phyloP scores from a whole-genome alignment of 2,113 vertebrate species.

The Leptosomus discolor region DNA sequence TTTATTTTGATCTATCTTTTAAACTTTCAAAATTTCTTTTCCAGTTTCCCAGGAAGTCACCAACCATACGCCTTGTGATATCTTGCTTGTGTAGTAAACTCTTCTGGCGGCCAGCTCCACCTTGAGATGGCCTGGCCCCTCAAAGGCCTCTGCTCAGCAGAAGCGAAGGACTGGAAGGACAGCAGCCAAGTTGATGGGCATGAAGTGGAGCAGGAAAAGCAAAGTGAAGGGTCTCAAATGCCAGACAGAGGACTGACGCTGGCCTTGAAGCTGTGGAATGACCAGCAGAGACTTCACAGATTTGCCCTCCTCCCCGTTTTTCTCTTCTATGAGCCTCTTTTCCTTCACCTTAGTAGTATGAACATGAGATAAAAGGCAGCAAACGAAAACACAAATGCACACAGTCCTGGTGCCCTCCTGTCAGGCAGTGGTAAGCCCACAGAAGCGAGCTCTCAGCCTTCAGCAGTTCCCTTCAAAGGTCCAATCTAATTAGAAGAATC shows the following conservation, averaged over 20 bases:
- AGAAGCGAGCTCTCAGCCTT: not conserved
- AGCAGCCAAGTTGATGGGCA: not conserved
- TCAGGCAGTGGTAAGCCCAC: not conserved
- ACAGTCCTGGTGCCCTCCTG: not conserved
- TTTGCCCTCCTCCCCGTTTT: not conserved
- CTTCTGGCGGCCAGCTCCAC: not conserved
- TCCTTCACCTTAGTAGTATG: not conserved
- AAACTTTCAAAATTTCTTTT: not conserved
- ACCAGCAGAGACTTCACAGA: not conserved
- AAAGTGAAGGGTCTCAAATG: not conserved
- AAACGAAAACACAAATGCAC: not conserved
- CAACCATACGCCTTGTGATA: rapidly evolving
- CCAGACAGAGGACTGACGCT: not conserved
- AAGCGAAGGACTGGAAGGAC: not conserved
- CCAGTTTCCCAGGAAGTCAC: not conserved
- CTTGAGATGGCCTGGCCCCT: not conserved
- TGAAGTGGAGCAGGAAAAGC: not conserved
- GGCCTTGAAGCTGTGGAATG: not conserved
- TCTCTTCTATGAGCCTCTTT: not conserved
- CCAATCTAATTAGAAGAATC: not conserved
- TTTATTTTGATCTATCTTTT: not conserved
- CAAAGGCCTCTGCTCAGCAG: not conserved
- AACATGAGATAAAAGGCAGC: not conserved
- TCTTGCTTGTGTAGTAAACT: not conserved
- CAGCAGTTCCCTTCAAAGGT: not conserved